Conservation (phyloP, 2,113 vertebrate genomes). For the Silurus glanis region DNA sequence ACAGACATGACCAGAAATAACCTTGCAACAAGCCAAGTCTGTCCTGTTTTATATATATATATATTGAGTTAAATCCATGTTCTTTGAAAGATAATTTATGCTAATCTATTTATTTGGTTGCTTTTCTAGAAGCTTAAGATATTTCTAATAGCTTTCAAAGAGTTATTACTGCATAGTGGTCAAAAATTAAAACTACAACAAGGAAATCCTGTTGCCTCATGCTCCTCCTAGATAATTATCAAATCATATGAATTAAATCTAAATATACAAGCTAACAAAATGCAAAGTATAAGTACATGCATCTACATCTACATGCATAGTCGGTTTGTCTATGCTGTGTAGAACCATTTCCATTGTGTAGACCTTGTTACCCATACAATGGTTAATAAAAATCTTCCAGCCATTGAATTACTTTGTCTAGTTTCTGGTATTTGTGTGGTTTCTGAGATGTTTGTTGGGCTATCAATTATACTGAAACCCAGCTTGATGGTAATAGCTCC, state of each 20-base stretch:
- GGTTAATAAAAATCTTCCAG: not conserved
- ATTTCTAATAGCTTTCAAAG: not conserved
- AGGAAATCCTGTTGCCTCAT: too few species aligned
- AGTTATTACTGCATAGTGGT: not conserved
- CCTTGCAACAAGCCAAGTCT: not conserved
- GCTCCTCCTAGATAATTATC: too few species aligned
- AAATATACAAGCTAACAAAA: too few species aligned
- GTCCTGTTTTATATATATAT: not conserved
- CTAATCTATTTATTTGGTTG: not conserved
- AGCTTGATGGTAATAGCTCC: not conserved
- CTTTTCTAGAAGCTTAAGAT: not conserved
- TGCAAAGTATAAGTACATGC: too few species aligned
- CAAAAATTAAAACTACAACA: not conserved
- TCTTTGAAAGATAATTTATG: not conserved
- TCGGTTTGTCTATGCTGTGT: too few species aligned
- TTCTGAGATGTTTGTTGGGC: not conserved
- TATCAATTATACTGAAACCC: not conserved
- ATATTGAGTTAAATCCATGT: not conserved
- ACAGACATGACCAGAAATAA: constrained; percentile 10
- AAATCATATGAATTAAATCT: too few species aligned
- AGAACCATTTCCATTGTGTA: too few species aligned
- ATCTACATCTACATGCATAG: too few species aligned
- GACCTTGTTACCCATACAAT: too few species aligned
- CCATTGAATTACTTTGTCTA: not conserved
- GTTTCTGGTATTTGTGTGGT: not conserved